phyloP scores from a whole-genome alignment of 2,797 vertebrate species.

The Champsocephalus gunnari region DNA sequence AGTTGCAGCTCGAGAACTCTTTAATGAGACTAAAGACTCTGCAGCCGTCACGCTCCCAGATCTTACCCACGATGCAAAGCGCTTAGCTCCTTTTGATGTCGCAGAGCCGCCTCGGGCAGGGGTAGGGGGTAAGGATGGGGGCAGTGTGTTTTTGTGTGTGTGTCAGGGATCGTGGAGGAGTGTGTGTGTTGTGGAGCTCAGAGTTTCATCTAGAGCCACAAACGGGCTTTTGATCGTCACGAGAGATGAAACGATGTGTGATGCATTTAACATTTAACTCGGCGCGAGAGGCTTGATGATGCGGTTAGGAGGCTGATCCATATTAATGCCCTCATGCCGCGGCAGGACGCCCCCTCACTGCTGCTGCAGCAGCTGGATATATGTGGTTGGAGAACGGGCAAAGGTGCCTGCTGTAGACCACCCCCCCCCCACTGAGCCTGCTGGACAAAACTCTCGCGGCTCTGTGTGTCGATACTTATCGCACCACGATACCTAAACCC shows the following conservation, averaged over 20 bases:
- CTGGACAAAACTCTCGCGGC: constrained; percentile 42
- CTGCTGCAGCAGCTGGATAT: constrained; percentile 48
- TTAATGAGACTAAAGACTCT: constrained; percentile 85
- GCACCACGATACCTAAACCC: constrained; percentile 43
- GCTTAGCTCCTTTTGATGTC: constrained; percentile 85
- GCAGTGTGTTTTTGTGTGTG: constrained; percentile 65
- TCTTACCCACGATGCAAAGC: constrained; percentile 85
- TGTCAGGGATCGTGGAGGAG: constrained; percentile 51
- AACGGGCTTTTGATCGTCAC: constrained; percentile 82
- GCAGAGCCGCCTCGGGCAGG: constrained; percentile 75
- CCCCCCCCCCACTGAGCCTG: constrained; percentile 34
- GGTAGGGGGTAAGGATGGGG: constrained; percentile 75
- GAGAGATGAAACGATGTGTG: constrained; percentile 80
- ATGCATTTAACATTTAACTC: constrained; percentile 82
- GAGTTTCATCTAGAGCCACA: constrained; percentile 76
- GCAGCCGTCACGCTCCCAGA: constrained; percentile 81
- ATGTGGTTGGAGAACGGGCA: constrained; percentile 26
- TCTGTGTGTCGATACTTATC: constrained; percentile 49
- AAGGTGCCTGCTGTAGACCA: constrained; percentile 34
- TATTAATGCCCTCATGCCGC: constrained; percentile 77
- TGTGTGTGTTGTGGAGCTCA: constrained; percentile 57
- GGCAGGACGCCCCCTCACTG: constrained; percentile 68
- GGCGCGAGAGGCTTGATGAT: constrained; percentile 80
- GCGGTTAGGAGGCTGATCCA: constrained; percentile 76
- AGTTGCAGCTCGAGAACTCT: constrained; percentile 78